Percentiles rank a stretch among this genome's conserved stretches.
Evolutionary conservation across 2,113 vertebrate species (phyloP).

Genomic region (Rallus limicola): DNA sequence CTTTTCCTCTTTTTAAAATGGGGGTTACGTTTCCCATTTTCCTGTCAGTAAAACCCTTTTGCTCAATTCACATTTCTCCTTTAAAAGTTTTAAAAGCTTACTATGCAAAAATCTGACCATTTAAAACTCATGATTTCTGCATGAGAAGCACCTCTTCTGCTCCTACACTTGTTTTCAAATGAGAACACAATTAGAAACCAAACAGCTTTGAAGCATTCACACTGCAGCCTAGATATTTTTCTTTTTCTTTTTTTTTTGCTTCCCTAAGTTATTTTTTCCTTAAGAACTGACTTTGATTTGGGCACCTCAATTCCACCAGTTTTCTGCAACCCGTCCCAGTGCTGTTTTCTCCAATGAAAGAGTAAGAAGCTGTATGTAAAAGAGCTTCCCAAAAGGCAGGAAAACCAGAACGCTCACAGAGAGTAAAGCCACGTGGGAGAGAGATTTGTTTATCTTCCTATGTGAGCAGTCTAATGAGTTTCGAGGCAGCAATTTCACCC

Average conservation of each 20-base stretch:
- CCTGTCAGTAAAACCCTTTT: not conserved
- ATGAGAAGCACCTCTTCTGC: not conserved
- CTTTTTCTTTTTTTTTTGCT: too few species aligned
- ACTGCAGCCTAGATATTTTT: not conserved
- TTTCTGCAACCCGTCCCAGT: not conserved
- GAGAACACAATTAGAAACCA: not conserved
- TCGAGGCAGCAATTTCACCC: not conserved
- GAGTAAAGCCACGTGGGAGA: not conserved
- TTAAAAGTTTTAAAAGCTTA: not conserved
- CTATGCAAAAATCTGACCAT: not conserved
- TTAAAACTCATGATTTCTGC: not conserved
- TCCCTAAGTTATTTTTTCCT: not conserved
- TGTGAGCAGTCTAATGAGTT: not conserved
- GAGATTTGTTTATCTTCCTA: conserved; percentile 12
- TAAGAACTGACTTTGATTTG: not conserved
- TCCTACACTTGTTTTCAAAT: not conserved
- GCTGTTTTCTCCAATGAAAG: not conserved
- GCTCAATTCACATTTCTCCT: not conserved
- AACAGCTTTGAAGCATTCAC: not conserved
- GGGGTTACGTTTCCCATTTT: too few species aligned
- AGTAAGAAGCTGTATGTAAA: not conserved
- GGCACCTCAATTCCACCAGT: not conserved
- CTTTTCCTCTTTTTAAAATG: too few species aligned
- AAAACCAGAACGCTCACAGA: not conserved
- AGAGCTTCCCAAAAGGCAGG: not conserved